Conservation (phyloP, 2,797 vertebrate genomes). For the Anableps anableps region DNA sequence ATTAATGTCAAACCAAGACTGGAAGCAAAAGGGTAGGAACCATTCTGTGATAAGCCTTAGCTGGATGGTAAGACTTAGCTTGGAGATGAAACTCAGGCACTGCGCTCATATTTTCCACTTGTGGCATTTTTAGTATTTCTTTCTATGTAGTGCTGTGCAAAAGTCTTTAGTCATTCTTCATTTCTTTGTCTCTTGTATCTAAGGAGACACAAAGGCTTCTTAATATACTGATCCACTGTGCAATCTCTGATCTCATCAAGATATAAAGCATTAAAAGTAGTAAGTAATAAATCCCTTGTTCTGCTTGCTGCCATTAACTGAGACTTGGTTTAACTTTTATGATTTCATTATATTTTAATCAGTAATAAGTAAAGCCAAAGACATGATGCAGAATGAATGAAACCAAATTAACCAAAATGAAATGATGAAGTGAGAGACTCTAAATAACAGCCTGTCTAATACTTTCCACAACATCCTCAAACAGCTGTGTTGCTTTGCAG, state of each 20-base stretch:
- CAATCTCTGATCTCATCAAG: not conserved
- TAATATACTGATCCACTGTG: not conserved
- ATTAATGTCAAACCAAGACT: not conserved
- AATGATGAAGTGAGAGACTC: conserved; percentile 61
- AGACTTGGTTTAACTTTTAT: conserved; percentile 35
- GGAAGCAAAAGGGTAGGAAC: too few relatives aligned
- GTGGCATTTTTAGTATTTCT: conserved; percentile 13
- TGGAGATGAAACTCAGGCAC: conserved; percentile 44
- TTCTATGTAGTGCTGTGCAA: not conserved
- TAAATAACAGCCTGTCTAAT: conserved; percentile 64
- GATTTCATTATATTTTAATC: conserved; percentile 40
- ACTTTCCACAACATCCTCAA: conserved; percentile 76
- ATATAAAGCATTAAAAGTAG: not conserved
- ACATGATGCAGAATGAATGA: conserved; percentile 67
- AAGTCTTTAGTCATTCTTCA: not conserved
- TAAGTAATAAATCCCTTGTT: conserved; percentile 11
- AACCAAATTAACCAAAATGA: conserved; percentile 64
- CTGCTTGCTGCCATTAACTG: conserved; percentile 32
- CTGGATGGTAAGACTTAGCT: conserved; percentile 15
- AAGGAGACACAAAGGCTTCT: not conserved
- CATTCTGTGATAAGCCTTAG: too few relatives aligned
- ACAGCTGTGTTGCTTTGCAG: conserved; percentile 52
- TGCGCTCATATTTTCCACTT: conserved; percentile 57
- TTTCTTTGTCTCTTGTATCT: not conserved
- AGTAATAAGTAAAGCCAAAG: conserved; percentile 64